phyloP scores from a whole-genome alignment of 2,888 invertebrate species.

The Trachelus troglodyta region DNA sequence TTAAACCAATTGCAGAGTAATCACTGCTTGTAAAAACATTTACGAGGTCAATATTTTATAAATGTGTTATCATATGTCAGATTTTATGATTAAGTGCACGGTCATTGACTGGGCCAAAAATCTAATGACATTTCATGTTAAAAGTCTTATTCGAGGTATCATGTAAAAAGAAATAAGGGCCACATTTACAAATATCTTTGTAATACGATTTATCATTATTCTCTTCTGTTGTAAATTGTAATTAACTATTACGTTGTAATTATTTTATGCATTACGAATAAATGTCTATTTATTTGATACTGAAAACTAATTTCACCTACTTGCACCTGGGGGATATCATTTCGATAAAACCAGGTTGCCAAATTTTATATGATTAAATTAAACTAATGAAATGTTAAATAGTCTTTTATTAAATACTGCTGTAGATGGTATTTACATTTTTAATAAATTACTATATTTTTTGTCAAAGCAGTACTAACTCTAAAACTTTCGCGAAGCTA shows the following conservation, averaged over 20 bases:
- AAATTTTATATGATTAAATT: neutral
- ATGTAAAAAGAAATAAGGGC: neutral
- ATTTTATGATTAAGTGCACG: conserved; percentile 1
- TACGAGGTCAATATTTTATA: conserved; percentile 14
- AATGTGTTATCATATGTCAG: conserved; percentile 10
- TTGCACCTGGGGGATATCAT: neutral
- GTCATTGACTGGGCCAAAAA: neutral
- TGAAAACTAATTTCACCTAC: neutral
- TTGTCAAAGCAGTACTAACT: neutral
- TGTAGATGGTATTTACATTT: conserved; percentile 27
- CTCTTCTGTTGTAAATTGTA: conserved; percentile 31
- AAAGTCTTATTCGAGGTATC: neutral
- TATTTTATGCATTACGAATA: conserved; percentile 42
- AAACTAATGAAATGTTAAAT: conserved; percentile 7
- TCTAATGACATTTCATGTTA: neutral
- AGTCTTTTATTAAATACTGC: conserved; percentile 26
- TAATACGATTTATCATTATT: conserved; percentile 2
- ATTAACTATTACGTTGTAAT: conserved; percentile 33
- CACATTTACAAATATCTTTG: neutral
- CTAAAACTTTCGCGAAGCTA: neutral
- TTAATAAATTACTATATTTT: neutral
- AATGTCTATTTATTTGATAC: conserved; percentile 44
- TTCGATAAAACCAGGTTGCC: neutral
- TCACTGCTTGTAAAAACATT: conserved; percentile 2
- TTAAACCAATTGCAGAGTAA: conserved; percentile 1